A percentile compares a stretch with the other conserved stretches of the same genome.
These are phyloP conservation scores for Tribolium madens DNA, from an alignment of 1,140 invertebrate genomes.

Conservation along the genomic window DNA sequence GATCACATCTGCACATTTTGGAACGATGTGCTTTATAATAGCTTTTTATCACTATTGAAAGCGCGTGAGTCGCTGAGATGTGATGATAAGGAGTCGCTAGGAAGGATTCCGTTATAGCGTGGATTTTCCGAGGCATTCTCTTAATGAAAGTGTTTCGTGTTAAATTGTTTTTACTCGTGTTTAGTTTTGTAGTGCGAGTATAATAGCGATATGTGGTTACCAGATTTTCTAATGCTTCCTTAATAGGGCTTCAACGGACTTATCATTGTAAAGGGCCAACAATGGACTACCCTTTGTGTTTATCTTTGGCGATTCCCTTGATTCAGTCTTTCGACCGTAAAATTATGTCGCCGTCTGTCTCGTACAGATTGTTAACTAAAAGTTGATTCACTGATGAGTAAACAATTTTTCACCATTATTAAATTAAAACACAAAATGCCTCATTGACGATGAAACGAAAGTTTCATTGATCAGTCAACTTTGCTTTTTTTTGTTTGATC, in stretches of 20 bases:
- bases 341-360: slow-evolving; percentile 34
- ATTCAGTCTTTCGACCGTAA: slow-evolving; percentile 21
- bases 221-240: slow-evolving; percentile 31
- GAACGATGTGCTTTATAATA: slow-evolving; percentile 6
- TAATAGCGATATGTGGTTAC: slow-evolving; percentile 23
- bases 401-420: slow-evolving; percentile 3
- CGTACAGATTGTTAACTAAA: slow-evolving; percentile 23
- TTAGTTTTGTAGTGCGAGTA: not conserved
- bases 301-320: slow-evolving; percentile 26
- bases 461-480: not conserved
- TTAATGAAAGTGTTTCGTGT: slow-evolving; percentile 29
- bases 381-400: slow-evolving; percentile 20
- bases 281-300: slow-evolving; percentile 29
- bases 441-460: not conserved
- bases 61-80: not conserved
- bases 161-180: slow-evolving; percentile 32
- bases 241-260: slow-evolving; percentile 29
- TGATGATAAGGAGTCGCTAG: not conserved
- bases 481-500: too few species aligned
- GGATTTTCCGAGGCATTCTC: not conserved
- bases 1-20: slow-evolving; percentile 6
- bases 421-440: slow-evolving; percentile 1
- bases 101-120: not conserved
- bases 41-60: slow-evolving; percentile 8
- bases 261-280: slow-evolving; percentile 26